Evolutionary conservation across 2,888 invertebrate genomes (phyloP).

Genomic region (Oegoconia quadripuncta): DNA sequence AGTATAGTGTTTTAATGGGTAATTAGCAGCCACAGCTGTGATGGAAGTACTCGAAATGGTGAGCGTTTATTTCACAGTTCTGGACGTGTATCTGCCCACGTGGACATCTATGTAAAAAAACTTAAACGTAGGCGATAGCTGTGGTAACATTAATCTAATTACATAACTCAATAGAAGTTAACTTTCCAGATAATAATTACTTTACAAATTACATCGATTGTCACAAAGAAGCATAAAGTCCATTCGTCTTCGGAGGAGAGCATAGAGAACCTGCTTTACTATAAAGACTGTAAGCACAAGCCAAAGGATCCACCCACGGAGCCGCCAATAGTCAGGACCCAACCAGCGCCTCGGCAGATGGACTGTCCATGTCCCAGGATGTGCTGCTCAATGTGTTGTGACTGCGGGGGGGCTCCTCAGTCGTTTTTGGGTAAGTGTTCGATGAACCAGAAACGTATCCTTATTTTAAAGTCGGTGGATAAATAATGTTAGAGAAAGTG

Average conservation of each 20-base stretch:
- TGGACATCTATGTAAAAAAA: background rate
- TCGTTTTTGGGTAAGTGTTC: conserved; percentile 18
- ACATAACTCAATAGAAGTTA: background rate
- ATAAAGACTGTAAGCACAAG: conserved; percentile 54
- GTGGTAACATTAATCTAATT: background rate
- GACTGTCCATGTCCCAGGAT: conserved; percentile 52
- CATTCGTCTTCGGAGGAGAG: conserved; percentile 54
- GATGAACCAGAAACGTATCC: too few relatives aligned
- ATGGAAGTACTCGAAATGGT: conserved; percentile 6
- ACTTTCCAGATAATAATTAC: conserved; percentile 50
- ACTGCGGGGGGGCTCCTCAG: conserved; percentile 25
- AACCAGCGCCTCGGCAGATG: conserved; percentile 10
- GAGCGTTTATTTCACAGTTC: background rate
- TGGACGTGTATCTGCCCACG: background rate
- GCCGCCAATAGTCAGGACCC: background rate
- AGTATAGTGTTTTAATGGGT: background rate
- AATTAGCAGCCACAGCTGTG: background rate
- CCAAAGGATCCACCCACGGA: conserved; percentile 14
- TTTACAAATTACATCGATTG: conserved; percentile 33
- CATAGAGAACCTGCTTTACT: conserved; percentile 64
- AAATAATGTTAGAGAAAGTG: too few relatives aligned
- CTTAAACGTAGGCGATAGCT: too few relatives aligned
- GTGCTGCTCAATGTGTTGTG: conserved; percentile 62
- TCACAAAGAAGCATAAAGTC: conserved; percentile 19
- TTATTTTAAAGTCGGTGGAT: too few relatives aligned